Conservation (phyloP, 2,888 invertebrate species). For the Ligdia adustata region DNA sequence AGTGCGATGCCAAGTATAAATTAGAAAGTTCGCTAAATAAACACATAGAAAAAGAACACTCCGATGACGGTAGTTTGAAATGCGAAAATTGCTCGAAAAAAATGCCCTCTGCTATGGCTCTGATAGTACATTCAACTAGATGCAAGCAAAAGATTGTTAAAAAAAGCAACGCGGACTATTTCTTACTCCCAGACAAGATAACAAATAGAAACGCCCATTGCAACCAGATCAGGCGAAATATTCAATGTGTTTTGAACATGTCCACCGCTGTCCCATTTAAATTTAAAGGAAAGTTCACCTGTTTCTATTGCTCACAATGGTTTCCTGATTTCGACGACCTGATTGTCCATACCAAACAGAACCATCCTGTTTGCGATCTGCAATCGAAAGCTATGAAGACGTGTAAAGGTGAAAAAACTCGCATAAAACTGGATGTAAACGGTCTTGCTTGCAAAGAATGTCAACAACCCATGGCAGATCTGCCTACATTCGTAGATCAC, state of each 20-base stretch:
- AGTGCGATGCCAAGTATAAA: slow-evolving; percentile 55
- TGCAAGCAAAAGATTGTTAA: slow-evolving; percentile 62
- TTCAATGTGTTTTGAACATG: slow-evolving; percentile 70
- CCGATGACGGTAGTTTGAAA: slow-evolving; percentile 51
- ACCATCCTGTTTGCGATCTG: slow-evolving; percentile 67
- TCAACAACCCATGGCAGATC: slow-evolving; percentile 46
- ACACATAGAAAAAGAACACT: slow-evolving; percentile 60
- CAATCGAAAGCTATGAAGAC: slow-evolving; percentile 66
- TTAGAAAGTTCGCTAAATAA: slow-evolving; percentile 54
- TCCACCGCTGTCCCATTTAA: slow-evolving; percentile 73
- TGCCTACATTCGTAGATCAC: slow-evolving; percentile 66
- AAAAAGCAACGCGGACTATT: neutral
- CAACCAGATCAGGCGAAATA: slow-evolving; percentile 60
- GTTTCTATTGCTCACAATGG: slow-evolving; percentile 70
- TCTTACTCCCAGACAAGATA: neutral
- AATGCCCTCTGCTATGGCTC: slow-evolving; percentile 57
- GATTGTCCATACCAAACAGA: slow-evolving; percentile 56
- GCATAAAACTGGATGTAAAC: slow-evolving; percentile 67
- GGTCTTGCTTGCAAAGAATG: slow-evolving; percentile 64
- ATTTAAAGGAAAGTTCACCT: slow-evolving; percentile 67
- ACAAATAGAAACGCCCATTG: slow-evolving; percentile 5
- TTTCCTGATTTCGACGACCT: slow-evolving; percentile 68
- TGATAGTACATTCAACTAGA: slow-evolving; percentile 59
- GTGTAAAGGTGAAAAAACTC: slow-evolving; percentile 68
- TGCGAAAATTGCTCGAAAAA: slow-evolving; percentile 65